Percentiles rank a stretch among this genome's conserved stretches.
Evolutionary conservation across 1,140 invertebrate species (phyloP).

Genomic region (Drosophila sucinea): DNA sequence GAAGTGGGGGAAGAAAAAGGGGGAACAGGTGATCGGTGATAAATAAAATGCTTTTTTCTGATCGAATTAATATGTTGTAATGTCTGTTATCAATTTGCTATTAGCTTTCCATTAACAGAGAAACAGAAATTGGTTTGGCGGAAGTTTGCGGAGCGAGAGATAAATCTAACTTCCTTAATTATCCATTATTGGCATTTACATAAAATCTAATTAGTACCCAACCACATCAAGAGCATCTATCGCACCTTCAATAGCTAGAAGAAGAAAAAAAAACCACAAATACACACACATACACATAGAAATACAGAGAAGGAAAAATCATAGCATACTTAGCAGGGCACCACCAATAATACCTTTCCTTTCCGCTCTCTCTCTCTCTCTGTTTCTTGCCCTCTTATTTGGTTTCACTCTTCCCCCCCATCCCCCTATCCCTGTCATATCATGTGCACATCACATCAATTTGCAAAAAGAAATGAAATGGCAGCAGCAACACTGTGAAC

Average conservation of each 20-base stretch:
- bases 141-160: background rate
- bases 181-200: slow-evolving; percentile 50
- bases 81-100: slow-evolving; percentile 5
- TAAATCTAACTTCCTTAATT: slow-evolving; percentile 24
- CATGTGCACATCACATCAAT: slow-evolving; percentile 66
- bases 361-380: background rate
- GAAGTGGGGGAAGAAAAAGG: background rate
- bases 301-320: slow-evolving; percentile 7
- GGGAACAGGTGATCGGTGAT: background rate
- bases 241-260: slow-evolving; percentile 6
- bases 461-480: slow-evolving; percentile 61
- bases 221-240: slow-evolving; percentile 35
- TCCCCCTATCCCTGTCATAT: slow-evolving; percentile 39
- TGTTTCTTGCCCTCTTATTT: background rate
- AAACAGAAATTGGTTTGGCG: background rate
- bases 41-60: background rate
- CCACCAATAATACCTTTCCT: slow-evolving; percentile 5
- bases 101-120: slow-evolving; percentile 9
- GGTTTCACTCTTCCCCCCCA: too few relatives aligned
- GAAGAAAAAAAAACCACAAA: background rate
- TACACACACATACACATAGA: slow-evolving; percentile 9
- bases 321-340: slow-evolving; percentile 8
- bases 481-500: slow-evolving; percentile 33
- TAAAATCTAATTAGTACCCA: slow-evolving; percentile 53
- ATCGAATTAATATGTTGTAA: background rate